Evolutionary conservation across 2,113 vertebrate genomes (phyloP).

Genomic region (Hystrix brachyura): DNA sequence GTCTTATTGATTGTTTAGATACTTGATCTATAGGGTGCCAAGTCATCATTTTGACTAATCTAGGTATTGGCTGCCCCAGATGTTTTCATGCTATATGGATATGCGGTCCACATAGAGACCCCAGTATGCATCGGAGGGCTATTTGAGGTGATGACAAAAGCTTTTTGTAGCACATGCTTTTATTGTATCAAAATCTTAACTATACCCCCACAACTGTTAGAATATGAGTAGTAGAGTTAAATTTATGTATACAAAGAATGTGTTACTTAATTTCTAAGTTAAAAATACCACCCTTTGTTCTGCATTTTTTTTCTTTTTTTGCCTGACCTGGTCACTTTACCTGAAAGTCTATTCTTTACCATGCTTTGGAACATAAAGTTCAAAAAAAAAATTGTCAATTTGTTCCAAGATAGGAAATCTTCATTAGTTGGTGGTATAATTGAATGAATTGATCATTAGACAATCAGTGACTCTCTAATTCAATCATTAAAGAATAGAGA

Average conservation of each 20-base stretch:
- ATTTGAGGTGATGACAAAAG: not conserved
- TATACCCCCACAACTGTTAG: not conserved
- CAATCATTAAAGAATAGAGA: not conserved
- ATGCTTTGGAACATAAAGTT: not conserved
- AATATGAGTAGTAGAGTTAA: not conserved
- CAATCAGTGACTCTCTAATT: not conserved
- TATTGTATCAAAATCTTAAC: not conserved
- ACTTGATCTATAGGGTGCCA: slow-evolving; percentile 56
- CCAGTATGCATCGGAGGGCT: not conserved
- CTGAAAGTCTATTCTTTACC: not conserved
- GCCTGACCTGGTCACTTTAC: not conserved
- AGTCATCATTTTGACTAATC: slow-evolving; percentile 52
- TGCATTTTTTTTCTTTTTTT: not conserved
- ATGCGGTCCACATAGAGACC: not conserved
- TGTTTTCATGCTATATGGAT: not conserved
- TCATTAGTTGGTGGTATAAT: not conserved
- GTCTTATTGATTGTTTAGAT: slow-evolving; percentile 62
- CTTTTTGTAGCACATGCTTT: not conserved
- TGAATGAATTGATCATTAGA: slow-evolving; percentile 13
- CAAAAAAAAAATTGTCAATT: slow-evolving; percentile 33
- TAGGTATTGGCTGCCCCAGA: not conserved
- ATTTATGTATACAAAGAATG: not conserved
- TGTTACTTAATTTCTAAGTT: not conserved
- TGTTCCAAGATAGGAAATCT: not conserved
- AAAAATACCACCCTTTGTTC: not conserved